phyloP scores from a whole-genome alignment of 1,140 invertebrate species.

The Brachionus plicatilis region DNA sequence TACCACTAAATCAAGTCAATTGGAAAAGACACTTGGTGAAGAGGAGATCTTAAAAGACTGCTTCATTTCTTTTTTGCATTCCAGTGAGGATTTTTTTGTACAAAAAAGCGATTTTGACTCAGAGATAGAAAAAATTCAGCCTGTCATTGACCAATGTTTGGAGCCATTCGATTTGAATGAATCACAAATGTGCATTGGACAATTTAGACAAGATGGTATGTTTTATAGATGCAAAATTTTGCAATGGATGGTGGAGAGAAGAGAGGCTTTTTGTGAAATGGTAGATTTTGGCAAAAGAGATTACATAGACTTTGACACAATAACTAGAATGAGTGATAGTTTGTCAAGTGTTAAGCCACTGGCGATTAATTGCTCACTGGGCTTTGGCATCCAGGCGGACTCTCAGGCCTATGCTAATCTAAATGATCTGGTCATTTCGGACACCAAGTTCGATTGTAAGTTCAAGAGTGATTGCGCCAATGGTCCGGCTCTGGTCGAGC shows the following conservation, averaged over 20 bases:
- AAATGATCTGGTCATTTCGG: constrained; percentile 7
- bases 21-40: background rate
- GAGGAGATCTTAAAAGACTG: background rate
- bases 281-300: constrained; percentile 33
- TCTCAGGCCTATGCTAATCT: background rate
- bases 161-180: background rate
- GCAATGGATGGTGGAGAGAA: background rate
- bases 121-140: constrained; percentile 8
- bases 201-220: background rate
- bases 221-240: constrained; percentile 33
- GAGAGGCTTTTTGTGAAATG: background rate
- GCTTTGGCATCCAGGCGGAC: background rate
- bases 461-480: background rate
- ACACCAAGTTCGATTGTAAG: background rate
- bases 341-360: background rate
- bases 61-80: background rate
- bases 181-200: constrained; percentile 6
- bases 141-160: background rate
- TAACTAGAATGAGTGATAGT: constrained; percentile 4
- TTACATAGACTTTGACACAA: background rate
- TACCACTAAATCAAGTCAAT: constrained; percentile 1
- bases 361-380: background rate
- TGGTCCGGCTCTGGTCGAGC: background rate
- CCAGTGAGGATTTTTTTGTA: background rate
- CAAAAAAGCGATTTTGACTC: constrained; percentile 10